Evolutionary conservation across 1,140 invertebrate genomes (phyloP), one percentile per base, ranked within the genome.

Genomic region (Daktulosphaira vitifoliae): DNA sequence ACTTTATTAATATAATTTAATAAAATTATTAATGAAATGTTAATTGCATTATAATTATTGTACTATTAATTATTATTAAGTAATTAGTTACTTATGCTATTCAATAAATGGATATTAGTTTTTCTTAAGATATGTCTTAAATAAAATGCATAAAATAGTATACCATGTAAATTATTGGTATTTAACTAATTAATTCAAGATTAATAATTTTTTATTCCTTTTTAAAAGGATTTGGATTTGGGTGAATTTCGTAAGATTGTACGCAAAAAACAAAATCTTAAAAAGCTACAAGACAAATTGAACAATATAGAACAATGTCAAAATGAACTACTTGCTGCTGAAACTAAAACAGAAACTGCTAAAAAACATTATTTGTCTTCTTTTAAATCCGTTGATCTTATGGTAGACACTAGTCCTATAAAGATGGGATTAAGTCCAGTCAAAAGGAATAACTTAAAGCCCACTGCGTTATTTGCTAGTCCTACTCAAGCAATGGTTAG

Each of bases 151-250:
- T n/a, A n/a, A n/a, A n/a, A n/a, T n/a, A n/a, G n/a, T n/a, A n/a
- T n/a, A n/a, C n/a, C n/a, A n/a, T n/a, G n/a, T n/a, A n/a, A n/a
- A n/a, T n/a, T n/a, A n/a, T n/a, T n/a, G n/a, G n/a, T n/a, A n/a
- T n/a, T n/a, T n/a, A n/a, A n/a, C n/a, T n/a, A n/a, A n/a, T n/a
- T n/a, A n/a, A n/a, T n/a, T n/a, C n/a, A n/a, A n/a, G n/a, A n/a
- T n/a, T n/a, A n/a, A n/a, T n/a, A n/a, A n/a, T n/a, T n/a, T n/a
- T n/a, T n/a, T n/a, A n/a, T n/a, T n/a, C n/a, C n/a, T n/a, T n/a
- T n/a, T n/a, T n/a, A n/a, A n/a, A n/a, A 62, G 56, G 56, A 62
- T 15, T 46, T 62, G 56, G 56, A 62, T 62, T 48, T 62, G 42
- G 56, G 56, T 6, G 56, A 62, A 18, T 62, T 62, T 62, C 56